These are phyloP conservation scores for Ommatoiulus sabulosus DNA, from an alignment of 2,888 invertebrate genomes.

Conservation along the genomic window DNA sequence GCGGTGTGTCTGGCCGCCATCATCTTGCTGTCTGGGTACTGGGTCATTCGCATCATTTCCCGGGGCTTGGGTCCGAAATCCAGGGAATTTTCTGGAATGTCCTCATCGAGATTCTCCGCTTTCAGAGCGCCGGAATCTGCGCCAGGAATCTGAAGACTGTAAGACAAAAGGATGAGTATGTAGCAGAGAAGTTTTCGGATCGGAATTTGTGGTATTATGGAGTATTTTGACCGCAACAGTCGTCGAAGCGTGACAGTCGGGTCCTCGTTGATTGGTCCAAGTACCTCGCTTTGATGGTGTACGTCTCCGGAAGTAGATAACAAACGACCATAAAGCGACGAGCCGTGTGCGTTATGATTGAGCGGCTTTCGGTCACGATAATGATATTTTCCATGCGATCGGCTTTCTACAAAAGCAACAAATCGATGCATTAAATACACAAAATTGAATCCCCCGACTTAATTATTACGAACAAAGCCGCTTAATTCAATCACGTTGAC, in stretches of 20 bases:
- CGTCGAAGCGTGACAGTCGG: too few relatives aligned
- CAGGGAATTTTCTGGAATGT: not conserved
- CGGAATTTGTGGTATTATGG: too few relatives aligned
- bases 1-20: conserved; percentile 38
- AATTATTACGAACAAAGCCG: too few relatives aligned
- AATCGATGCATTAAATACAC: not conserved
- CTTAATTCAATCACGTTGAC: too few relatives aligned
- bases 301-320: conserved; percentile 83
- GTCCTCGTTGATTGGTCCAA: too few relatives aligned
- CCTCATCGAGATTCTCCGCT: not conserved
- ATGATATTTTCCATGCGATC: conserved; percentile 78
- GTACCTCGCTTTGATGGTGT: conserved; percentile 82
- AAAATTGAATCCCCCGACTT: too few relatives aligned
- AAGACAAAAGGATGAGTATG: not conserved
- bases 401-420: conserved; percentile 34
- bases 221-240: too few relatives aligned
- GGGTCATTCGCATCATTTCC: not conserved
- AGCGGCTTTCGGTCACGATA: conserved; percentile 84
- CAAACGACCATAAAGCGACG: conserved; percentile 83
- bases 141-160: conserved; percentile 49
- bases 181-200: too few relatives aligned
- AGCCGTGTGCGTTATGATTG: conserved; percentile 84
- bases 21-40: conserved; percentile 3
- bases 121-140: not conserved
- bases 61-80: not conserved